These are phyloP conservation scores for Ceriagrion tenellum DNA, from an alignment of 2,888 invertebrate genomes.

Conservation along the genomic window DNA sequence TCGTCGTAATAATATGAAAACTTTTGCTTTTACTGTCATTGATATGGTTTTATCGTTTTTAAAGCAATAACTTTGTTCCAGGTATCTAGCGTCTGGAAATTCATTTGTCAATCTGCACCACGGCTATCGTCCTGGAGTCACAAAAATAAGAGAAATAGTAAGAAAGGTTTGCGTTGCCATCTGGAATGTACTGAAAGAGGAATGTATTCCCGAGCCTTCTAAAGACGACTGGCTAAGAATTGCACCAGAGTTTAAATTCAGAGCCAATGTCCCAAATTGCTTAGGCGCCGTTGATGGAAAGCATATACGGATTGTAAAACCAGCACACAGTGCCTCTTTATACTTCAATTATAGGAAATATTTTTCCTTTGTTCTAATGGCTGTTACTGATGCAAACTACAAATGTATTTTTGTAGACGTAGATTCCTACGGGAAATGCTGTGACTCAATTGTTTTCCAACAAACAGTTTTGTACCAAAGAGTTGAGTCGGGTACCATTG, in stretches of 20 bases:
- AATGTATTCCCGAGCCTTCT: no score
- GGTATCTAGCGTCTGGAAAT: conserved; percentile 11
- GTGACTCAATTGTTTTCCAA: background rate
- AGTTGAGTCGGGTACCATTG: background rate
- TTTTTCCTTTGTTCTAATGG: background rate
- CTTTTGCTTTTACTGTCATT: background rate
- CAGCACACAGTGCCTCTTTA: background rate
- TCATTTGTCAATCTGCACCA: conserved; percentile 11
- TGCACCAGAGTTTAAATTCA: no score
- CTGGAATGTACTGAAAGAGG: no score
- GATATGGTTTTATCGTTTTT: background rate
- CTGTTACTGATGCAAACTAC: background rate
- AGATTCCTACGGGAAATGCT: background rate
- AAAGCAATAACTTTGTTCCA: conserved; percentile 2
- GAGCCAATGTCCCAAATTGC: no score
- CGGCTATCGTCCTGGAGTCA: background rate
- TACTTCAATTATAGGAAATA: background rate
- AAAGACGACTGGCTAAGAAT: no score
- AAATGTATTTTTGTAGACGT: background rate
- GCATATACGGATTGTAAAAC: no score
- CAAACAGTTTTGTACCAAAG: background rate
- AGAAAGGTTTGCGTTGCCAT: background rate
- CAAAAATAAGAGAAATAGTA: background rate
- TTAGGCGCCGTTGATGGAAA: no score
- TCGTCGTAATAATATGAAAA: background rate